Evolutionary conservation across 2,888 invertebrate species (phyloP), one percentile per base, ranked within the genome.

Genomic region (Oxytorus armatus): DNA sequence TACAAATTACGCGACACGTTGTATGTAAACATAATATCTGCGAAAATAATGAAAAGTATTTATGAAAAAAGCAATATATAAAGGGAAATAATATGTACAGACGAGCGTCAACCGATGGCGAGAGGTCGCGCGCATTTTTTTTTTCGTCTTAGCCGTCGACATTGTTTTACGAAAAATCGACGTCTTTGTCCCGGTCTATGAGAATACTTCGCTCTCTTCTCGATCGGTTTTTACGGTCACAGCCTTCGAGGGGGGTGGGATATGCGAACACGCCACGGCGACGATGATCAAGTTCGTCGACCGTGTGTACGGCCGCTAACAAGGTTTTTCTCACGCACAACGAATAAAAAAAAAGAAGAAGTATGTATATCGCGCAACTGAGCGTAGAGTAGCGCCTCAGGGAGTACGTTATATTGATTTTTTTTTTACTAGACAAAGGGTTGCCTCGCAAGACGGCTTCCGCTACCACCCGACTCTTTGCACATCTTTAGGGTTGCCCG

Each of bases 211-310:
- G 55, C 51, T 44, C 44, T 70, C 55, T 74, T 77, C 73, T 63
- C 77, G 77, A 73, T 81, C 80, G 77, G 80, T 77, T 77, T 81
- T 77, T 81, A 53, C 76, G 85, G 86, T 89, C 90, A 89, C 89
- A 89, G 89, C 89, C 89, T 86, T 89, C 80, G 82, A 74, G 51
- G 61, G 79, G 55, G 29, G 44, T 29, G 39, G 36, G 42, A 70
- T 66, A 77, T 59, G 76, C 72, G 68, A 75, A 53, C 66, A 69
- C 57, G 44, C 55, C 53, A 72, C 63, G 75, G 63, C 78, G 39
- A 36, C 66, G 76, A 63, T 53, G 53, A 33, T 55, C 29, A 63
- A 51, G 55, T 11, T 53, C 59, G 61, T 57, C 69, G 53, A 44
- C 33, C 3, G 25, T 44, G 42, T 42, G 21, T 21, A 47, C 69